Conservation (phyloP, 2,888 invertebrate species). For the Phyllotreta striolata region DNA sequence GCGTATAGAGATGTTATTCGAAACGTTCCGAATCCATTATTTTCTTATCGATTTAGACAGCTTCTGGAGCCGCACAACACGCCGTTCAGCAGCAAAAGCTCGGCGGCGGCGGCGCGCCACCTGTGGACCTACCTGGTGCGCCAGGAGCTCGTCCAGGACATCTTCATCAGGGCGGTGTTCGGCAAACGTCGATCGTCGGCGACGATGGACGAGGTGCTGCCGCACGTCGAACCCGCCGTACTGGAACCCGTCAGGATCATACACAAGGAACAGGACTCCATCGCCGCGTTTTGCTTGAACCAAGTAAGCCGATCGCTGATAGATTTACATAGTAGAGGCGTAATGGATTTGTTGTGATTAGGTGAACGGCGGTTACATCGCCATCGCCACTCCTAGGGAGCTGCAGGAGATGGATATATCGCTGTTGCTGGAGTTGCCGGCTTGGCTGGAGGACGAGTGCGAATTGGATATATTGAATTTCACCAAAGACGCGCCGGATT, state of each 20-base stretch:
- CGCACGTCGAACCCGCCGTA: conserved; percentile 56
- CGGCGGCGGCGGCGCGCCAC: conserved; percentile 79
- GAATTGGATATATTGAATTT: conserved; percentile 93
- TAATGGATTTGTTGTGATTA: conserved; percentile 54
- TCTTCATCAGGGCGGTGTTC: conserved; percentile 95
- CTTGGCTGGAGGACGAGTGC: conserved; percentile 97
- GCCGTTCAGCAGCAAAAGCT: conserved; percentile 81
- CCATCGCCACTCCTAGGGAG: conserved; percentile 92
- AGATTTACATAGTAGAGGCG: background rate
- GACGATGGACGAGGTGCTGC: conserved; percentile 63
- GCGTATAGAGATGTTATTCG: too few species aligned
- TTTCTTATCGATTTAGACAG: conserved; percentile 67
- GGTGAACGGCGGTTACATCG: conserved; percentile 83
- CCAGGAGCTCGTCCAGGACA: conserved; percentile 90
- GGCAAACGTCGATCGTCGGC: conserved; percentile 74
- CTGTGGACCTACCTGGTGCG: conserved; percentile 94
- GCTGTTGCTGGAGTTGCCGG: conserved; percentile 85
- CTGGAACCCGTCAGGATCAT: conserved; percentile 92
- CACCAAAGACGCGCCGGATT: conserved; percentile 69
- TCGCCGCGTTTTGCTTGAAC: conserved; percentile 96
- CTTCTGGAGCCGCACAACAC: conserved; percentile 93
- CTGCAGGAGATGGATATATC: conserved; percentile 98
- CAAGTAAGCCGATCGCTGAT: conserved; percentile 67
- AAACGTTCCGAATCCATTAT: too few species aligned
- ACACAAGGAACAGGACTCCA: conserved; percentile 98